Evolutionary conservation across 2,888 invertebrate genomes (phyloP).

Genomic region (Hesperia comma): DNA sequence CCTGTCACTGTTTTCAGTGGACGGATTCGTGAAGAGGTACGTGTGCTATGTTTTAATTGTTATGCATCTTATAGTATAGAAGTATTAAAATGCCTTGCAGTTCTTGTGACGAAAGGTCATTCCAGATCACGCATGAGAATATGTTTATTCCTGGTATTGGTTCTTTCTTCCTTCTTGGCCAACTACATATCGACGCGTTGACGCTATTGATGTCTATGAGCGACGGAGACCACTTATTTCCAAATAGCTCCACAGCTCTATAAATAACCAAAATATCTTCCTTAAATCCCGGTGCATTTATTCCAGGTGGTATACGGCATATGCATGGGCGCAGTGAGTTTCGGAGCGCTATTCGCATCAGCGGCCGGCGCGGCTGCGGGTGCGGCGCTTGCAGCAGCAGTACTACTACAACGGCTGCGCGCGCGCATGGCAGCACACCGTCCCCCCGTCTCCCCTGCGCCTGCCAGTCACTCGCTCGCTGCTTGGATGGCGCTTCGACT

Average conservation of each 20-base stretch:
- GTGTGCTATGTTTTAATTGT: neutral
- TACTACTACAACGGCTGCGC: constrained; percentile 91
- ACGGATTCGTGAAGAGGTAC: constrained; percentile 90
- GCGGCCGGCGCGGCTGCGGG: constrained; percentile 94
- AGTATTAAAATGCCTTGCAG: no score
- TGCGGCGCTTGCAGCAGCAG: constrained; percentile 93
- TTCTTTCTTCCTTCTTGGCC: no score
- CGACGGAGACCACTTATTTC: no score
- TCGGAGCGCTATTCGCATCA: constrained; percentile 94
- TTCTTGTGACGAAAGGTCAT: no score
- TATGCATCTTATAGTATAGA: no score
- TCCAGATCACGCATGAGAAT: no score
- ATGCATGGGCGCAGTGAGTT: constrained; percentile 94
- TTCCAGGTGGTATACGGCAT: constrained; percentile 92
- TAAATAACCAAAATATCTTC: no score
- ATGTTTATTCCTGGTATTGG: no score
- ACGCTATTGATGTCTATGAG: no score
- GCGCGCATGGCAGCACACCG: constrained; percentile 87
- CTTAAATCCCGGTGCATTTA: no score
- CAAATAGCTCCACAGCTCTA: no score
- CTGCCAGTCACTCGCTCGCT: constrained; percentile 86
- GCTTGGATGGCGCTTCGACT: constrained; percentile 89
- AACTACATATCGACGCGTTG: no score
- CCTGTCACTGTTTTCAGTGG: constrained; percentile 95
- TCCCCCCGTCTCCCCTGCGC: constrained; percentile 72